These are phyloP conservation scores for Neodontobutis hainanensis DNA, from an alignment of 2,113 vertebrate species.

Conservation along the genomic window DNA sequence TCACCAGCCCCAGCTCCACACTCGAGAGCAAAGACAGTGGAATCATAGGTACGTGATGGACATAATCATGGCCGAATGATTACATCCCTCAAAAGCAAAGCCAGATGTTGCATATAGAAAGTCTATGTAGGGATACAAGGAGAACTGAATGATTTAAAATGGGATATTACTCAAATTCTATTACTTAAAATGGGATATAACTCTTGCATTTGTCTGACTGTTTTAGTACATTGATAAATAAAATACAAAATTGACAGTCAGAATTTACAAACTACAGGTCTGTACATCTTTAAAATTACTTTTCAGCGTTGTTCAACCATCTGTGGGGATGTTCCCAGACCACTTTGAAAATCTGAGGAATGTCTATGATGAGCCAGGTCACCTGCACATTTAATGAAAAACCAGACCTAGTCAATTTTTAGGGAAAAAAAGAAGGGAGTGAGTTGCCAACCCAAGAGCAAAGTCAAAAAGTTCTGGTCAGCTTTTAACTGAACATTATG, in stretches of 20 bases:
- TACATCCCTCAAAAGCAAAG: background rate
- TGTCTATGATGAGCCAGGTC: constrained; percentile 20
- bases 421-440: background rate
- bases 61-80: background rate
- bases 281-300: background rate
- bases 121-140: background rate
- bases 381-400: constrained; percentile 10
- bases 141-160: background rate
- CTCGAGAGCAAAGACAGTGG: constrained; percentile 99
- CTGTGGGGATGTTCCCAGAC: constrained; percentile 11
- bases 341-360: constrained; percentile 8
- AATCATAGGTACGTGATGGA: constrained; percentile 89
- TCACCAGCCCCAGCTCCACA: constrained; percentile 96
- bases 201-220: background rate
- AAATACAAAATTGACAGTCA: background rate
- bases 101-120: constrained; percentile 3
- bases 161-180: background rate
- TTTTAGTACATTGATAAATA: background rate
- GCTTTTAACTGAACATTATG: background rate
- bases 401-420: background rate
- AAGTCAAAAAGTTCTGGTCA: constrained; percentile 4
- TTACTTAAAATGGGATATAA: background rate
- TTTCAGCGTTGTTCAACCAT: constrained; percentile 3
- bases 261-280: background rate
- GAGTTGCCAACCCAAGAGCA: constrained; percentile 1